Base-by-base conservation (phyloP, 2,888 invertebrate genomes). In the Drosophila meridionalis region DNA sequence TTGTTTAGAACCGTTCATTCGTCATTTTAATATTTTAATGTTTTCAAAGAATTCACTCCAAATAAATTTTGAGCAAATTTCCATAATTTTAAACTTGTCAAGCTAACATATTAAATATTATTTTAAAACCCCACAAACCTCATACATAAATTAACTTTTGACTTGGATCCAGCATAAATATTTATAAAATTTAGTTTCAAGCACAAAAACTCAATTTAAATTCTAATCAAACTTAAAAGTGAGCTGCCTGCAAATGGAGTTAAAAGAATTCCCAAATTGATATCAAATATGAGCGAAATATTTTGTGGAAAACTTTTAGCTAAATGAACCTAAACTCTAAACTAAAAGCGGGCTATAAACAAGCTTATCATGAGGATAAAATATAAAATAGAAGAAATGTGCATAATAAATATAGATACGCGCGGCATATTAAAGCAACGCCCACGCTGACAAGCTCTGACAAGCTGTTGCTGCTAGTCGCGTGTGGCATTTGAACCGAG, bases 401-500 rank as follows among this genome's bases (percentile, higher is more conserved):
- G 45, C 45, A 58, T 58, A 58, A 45, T 58, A 45, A 45, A 58
- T 45, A 14, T 28, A 45, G 58, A 58, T 45, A 36, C 36, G 45
- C 45, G 57, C 66, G 79, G 84, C 84, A 83, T 73, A 75, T 82
- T 70, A 69, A 80, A 82, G 71, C 48, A 26, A 38, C 61, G 59
- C 58, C 59, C 55, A 59, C 71, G 62, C 55, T 56, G 58, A 42
- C 45, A 52, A 59, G 55, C 47, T 36, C 60, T 69, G 73, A 73
- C 76, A 76, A 78, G 83, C 86, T 80, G 75, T 61, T 72, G 76
- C 50, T 63, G 50, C 40, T 32, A 42, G 52, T 63, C 48, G 38
- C 55, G 53, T 67, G 68, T 73, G 50, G 53, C 58, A 58, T 58
- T 60, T 45, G 30, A 63, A 68, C 52, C 40, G 56, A 26, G 14